Base-by-base conservation (phyloP, 1,140 invertebrate genomes). In the Lordiphosa mommai region DNA sequence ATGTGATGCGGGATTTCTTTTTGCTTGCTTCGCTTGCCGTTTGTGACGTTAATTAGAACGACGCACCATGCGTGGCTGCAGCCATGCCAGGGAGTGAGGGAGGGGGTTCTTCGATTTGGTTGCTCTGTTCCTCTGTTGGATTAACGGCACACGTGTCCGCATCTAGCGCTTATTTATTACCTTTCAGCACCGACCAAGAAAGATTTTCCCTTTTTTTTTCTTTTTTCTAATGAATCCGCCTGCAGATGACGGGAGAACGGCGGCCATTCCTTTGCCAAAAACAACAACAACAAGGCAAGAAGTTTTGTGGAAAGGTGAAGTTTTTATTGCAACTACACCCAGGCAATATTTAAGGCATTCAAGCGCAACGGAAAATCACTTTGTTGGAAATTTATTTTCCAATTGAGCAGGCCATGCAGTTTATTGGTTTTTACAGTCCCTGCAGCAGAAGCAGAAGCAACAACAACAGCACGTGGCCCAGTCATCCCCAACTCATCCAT, bases 81-180 rank as follows among this genome's bases (percentile, higher is more conserved):
- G 16, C 46, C 8, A 13, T 33, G 34, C 34, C 34, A 37, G 34
- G 34, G 9, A 57, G 40, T 4, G 14, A 55, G 50, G 34, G 34
- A 74, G 27, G 23, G 38, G 4, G 20, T 14, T 9, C n/a, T 7
- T 5, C 10, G 20, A 12, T 9, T 13, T 23, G 23, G 1, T 43
- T 12, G 12, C 12, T 27, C 38, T 3, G 16, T 8, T 4, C 10
- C 13, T 49, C 37, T 68, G 51, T 73, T 68, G 76, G 72, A 82
- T 80, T 80, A 80, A 84, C 77, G 55, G 71, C 66, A 80, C 76
- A 80, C 76, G 76, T 80, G 76, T 80, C 66, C 72, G 76, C 77
- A 82, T 76, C 77, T 67, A 63, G 71, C 65, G 60, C 67, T 84
- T 84, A 82, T 82, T 82, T 82, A 82, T 82, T 82, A 84, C 76